These are phyloP conservation scores for Drosophila pectinifera DNA, from an alignment of 1,140 invertebrate genomes.

Conservation along the genomic window DNA sequence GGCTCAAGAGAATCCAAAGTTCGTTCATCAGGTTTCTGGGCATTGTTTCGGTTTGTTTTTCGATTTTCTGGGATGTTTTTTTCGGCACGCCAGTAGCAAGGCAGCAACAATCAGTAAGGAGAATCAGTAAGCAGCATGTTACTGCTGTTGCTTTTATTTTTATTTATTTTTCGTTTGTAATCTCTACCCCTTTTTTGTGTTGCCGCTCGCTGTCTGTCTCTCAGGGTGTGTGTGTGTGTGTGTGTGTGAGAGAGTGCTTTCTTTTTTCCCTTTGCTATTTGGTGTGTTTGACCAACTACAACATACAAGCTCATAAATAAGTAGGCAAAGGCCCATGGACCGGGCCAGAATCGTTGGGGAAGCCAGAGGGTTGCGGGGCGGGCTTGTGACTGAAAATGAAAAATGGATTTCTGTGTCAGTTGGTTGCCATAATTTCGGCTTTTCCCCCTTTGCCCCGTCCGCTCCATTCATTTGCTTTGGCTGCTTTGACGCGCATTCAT, in stretches of 20 bases:
- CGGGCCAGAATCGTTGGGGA: background rate
- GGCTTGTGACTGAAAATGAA: conserved; percentile 75
- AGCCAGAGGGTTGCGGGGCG: conserved; percentile 5
- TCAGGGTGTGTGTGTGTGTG: background rate
- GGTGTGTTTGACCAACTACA: conserved; percentile 75
- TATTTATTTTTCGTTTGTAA: conserved; percentile 80
- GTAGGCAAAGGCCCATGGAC: conserved; percentile 70
- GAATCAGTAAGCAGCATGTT: conserved; percentile 73
- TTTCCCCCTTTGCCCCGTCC: conserved; percentile 20
- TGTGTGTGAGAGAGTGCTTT: conserved; percentile 1
- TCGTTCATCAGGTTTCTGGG: conserved; percentile 39
- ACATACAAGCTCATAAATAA: conserved; percentile 81
- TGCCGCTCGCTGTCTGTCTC: conserved; percentile 15
- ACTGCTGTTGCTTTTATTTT: conserved; percentile 73
- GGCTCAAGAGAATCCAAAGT: conserved; percentile 44
- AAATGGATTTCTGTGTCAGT: conserved; percentile 84
- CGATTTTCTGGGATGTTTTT: conserved; percentile 37
- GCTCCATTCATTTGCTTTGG: conserved; percentile 35
- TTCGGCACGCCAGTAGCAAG: conserved; percentile 29
- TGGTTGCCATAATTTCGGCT: conserved; percentile 79
- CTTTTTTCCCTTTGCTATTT: conserved; percentile 22
- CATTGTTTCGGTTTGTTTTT: conserved; percentile 46
- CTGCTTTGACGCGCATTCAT: conserved; percentile 78
- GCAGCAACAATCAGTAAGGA: conserved; percentile 60
- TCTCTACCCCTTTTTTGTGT: conserved; percentile 74